Base-by-base conservation (phyloP, 2,888 invertebrate species). In the Hemistola chrysoprasaria region DNA sequence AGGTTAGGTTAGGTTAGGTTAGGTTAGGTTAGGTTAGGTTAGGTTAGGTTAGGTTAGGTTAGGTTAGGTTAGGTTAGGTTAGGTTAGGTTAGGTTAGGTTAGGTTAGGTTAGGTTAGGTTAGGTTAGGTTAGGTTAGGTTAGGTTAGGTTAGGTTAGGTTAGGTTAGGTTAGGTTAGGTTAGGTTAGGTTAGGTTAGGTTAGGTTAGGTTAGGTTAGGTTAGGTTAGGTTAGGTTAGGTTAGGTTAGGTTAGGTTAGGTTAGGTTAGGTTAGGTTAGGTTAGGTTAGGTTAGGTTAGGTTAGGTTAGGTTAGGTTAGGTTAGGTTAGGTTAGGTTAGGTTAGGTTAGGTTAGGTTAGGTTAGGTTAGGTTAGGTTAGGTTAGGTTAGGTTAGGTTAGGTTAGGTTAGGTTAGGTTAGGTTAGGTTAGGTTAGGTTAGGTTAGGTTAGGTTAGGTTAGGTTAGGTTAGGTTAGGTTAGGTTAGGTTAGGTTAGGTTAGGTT, bases 1-100 rank as follows among this genome's bases (percentile, higher is more conserved):
- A 46, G 46, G 46, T 46, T 47, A 41, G 42, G 47, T 42, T 47
- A 43, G 42, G 47, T 42, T 47, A 43, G 35, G 47, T 42, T 47
- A 42, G 42, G 47, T 42, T 47, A 40, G 37, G 47, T 34, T 47
- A 40, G 42, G 47, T 47, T 47, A 47, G 47, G 47, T 47, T 39
- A 26, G 23, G 38, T 26, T 30, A 24, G 37, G 37, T 30, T 28
- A 30, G 28, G 25, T 25, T 31, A 31, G 38, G 38, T 36, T 29
- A 33, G 43, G 33, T 39, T 28, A 28, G 33, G 29, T 39, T 33
- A 37, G 42, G 37, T 43, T 37, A 32, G 42, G 34, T 38, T 39
- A 32, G 39, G 39, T 39, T 39, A 39, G 39, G 39, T 39, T 39
- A 39, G 31, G 31, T 39, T 39, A 38, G 38, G 38, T 38, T 38